Evolutionary conservation across 2,888 invertebrate genomes (phyloP).

Genomic region (Amitus sp.): DNA sequence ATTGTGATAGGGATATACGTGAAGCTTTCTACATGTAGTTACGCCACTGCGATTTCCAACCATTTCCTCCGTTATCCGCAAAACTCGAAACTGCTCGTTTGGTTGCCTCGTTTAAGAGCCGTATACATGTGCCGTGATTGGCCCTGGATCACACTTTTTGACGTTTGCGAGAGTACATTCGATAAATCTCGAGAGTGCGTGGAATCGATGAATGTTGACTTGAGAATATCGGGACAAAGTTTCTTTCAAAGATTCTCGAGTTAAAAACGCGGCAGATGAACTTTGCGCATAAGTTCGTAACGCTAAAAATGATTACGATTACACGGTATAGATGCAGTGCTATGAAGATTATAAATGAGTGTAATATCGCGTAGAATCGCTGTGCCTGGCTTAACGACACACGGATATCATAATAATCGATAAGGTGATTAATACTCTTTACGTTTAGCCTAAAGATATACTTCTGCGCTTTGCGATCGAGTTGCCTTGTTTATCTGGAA

Average conservation of each 20-base stretch:
- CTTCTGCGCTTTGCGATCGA: constrained; percentile 35
- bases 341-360: constrained; percentile 52
- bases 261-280: constrained; percentile 21
- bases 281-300: constrained; percentile 31
- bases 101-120: constrained; percentile 55
- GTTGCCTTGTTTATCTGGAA: constrained; percentile 24
- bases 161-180: constrained; percentile 44
- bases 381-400: constrained; percentile 57
- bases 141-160: constrained; percentile 57
- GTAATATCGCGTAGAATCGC: constrained; percentile 48
- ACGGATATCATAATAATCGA: constrained; percentile 56
- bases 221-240: too few species aligned
- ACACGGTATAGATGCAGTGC: constrained; percentile 50
- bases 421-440: constrained; percentile 51
- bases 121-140: constrained; percentile 62
- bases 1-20: constrained; percentile 47
- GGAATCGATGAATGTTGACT: constrained; percentile 19
- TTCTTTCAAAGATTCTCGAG: too few species aligned
- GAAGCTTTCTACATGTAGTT: constrained; percentile 62
- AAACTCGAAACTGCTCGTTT: constrained; percentile 52
- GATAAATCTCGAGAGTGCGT: constrained; percentile 36
- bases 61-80: constrained; percentile 37
- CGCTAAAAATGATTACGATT: constrained; percentile 53
- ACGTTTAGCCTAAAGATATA: constrained; percentile 39
- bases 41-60: constrained; percentile 46